Conservation (phyloP, 2,113 vertebrate genomes). For the Bombycilla garrulus region DNA sequence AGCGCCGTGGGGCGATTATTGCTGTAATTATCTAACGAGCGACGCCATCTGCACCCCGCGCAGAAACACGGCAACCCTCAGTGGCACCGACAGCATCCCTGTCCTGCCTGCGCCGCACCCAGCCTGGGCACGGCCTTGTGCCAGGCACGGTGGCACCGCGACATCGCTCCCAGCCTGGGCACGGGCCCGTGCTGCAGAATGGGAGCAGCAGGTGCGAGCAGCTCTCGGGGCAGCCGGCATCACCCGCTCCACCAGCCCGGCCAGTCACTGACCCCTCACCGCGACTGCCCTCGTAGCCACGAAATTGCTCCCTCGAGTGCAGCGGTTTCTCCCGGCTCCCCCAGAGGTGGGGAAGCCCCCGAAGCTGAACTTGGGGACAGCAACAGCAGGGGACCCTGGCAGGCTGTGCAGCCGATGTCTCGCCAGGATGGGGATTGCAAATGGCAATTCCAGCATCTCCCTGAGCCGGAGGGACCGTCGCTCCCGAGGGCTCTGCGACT, state of each 20-base stretch:
- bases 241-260: fast-evolving
- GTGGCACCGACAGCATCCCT: fast-evolving
- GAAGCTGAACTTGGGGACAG: neutral
- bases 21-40: neutral
- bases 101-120: neutral
- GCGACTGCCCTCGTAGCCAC: neutral
- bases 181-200: fast-evolving
- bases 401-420: fast-evolving
- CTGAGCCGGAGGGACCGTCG: neutral
- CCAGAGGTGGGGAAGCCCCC: neutral
- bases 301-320: neutral
- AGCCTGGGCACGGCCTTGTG: neutral
- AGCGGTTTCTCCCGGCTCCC: neutral
- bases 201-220: neutral
- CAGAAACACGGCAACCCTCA: neutral
- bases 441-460: neutral
- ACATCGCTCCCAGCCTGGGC: neutral
- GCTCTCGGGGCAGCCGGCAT: neutral
- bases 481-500: fast-evolving
- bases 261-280: neutral
- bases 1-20: neutral
- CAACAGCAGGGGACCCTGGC: neutral
- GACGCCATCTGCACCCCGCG: neutral
- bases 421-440: fast-evolving
- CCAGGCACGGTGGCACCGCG: neutral